These are phyloP conservation scores for Rhegmatorhina hoffmannsi DNA, from an alignment of 2,113 vertebrate genomes.

Conservation along the genomic window DNA sequence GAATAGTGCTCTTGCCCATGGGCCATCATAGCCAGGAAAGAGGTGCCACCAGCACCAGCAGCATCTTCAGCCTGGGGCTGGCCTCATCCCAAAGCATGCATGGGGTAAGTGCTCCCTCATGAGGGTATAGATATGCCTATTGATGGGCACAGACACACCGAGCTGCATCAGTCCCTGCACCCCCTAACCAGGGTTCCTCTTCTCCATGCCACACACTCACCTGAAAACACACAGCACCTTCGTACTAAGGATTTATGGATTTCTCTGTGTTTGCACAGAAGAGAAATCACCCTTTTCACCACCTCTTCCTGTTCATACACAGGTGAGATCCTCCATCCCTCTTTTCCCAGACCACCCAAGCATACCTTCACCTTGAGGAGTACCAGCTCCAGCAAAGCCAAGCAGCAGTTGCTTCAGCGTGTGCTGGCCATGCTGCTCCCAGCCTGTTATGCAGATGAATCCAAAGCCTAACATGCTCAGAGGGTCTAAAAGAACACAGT, in stretches of 20 bases:
- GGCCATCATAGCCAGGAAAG: background rate
- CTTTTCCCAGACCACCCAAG: background rate
- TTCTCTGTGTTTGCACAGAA: no score
- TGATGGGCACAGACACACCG: background rate
- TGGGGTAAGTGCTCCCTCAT: background rate
- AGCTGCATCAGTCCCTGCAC: background rate
- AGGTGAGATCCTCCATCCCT: background rate
- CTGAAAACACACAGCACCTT: background rate
- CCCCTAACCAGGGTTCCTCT: background rate
- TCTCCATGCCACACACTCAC: background rate
- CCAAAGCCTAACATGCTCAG: background rate
- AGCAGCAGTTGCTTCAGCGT: background rate
- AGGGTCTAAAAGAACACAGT: background rate
- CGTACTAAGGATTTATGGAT: accelerated
- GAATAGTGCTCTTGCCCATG: accelerated
- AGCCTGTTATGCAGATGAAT: accelerated
- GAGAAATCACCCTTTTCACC: background rate
- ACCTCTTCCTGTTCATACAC: accelerated
- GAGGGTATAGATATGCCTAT: background rate
- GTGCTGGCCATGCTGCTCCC: background rate
- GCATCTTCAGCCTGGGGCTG: no score
- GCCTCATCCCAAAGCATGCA: background rate
- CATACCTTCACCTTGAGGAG: background rate
- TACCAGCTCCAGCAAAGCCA: background rate
- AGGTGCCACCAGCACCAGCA: no score